Evolutionary conservation across 2,888 invertebrate genomes (phyloP).

Genomic region (Elgonia sp.): DNA sequence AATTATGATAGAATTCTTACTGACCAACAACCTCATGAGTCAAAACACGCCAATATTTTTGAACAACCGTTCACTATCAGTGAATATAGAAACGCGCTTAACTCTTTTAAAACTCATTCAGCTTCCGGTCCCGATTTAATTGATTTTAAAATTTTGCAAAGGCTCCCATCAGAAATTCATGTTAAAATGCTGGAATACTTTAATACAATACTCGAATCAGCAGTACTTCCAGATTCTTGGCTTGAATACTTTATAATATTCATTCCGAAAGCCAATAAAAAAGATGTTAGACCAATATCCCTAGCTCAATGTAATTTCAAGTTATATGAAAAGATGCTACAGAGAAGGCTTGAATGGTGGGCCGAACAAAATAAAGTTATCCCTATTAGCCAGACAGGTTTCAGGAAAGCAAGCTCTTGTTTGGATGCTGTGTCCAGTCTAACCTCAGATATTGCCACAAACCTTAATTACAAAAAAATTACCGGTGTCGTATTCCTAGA

Average conservation of each 20-base stretch:
- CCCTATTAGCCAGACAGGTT: neutral
- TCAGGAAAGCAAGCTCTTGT: neutral
- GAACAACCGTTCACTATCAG: neutral
- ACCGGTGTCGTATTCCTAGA: constrained; percentile 9
- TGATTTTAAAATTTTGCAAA: neutral
- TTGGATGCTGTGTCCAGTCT: neutral
- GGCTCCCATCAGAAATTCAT: neutral
- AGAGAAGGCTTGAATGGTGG: constrained; percentile 23
- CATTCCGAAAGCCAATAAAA: neutral
- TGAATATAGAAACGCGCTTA: constrained; percentile 10
- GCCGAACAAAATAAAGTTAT: constrained; percentile 3
- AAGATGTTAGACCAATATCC: neutral
- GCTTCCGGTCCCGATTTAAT: constrained; percentile 22
- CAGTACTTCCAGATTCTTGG: neutral
- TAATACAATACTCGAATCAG: neutral
- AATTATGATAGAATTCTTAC: neutral
- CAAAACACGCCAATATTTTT: neutral
- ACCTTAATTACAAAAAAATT: neutral
- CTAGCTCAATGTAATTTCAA: constrained; percentile 11
- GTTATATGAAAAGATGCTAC: constrained; percentile 3
- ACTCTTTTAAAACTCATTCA: constrained; percentile 23
- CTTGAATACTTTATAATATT: neutral
- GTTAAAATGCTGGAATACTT: neutral
- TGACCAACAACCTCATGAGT: neutral
- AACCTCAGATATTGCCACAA: neutral